phyloP scores from a whole-genome alignment of 23 tunicate species.

The Styela plicata region DNA sequence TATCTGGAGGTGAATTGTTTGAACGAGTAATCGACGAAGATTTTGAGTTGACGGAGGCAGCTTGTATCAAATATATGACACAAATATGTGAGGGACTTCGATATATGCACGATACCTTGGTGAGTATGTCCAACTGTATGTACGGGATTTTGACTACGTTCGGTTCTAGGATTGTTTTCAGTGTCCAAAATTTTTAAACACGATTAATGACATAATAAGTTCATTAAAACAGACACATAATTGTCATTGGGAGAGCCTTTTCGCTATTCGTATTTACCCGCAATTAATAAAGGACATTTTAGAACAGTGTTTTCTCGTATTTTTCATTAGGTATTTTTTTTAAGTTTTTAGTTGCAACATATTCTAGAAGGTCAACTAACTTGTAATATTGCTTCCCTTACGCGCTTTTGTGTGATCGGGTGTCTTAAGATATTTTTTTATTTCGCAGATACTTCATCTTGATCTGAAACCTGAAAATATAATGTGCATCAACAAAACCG shows the following conservation, averaged over 20 bases:
- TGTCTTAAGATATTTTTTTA: neutral
- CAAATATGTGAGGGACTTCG: constrained; percentile 85
- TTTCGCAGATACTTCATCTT: constrained; percentile 70
- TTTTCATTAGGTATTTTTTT: too few species aligned
- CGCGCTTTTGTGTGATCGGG: too few species aligned
- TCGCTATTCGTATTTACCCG: too few species aligned
- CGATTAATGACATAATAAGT: neutral
- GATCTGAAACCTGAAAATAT: constrained; percentile 98
- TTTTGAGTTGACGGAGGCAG: constrained; percentile 86
- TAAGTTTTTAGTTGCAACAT: too few species aligned
- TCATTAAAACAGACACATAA: neutral
- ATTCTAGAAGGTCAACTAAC: too few species aligned
- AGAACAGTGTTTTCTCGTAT: too few species aligned
- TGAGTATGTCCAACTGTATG: constrained; percentile 18
- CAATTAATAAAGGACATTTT: too few species aligned
- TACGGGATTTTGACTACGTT: constrained; percentile 13
- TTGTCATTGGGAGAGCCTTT: too few species aligned
- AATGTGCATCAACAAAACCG: constrained; percentile 86
- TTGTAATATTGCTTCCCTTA: too few species aligned
- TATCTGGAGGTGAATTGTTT: constrained; percentile 92
- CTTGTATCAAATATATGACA: constrained; percentile 82
- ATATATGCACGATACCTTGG: constrained; percentile 68
- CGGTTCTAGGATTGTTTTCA: neutral
- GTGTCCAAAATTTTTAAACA: neutral
- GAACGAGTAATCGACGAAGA: constrained; percentile 90